Base-by-base conservation (phyloP, 2,113 vertebrate genomes). In the Paralichthys olivaceus region DNA sequence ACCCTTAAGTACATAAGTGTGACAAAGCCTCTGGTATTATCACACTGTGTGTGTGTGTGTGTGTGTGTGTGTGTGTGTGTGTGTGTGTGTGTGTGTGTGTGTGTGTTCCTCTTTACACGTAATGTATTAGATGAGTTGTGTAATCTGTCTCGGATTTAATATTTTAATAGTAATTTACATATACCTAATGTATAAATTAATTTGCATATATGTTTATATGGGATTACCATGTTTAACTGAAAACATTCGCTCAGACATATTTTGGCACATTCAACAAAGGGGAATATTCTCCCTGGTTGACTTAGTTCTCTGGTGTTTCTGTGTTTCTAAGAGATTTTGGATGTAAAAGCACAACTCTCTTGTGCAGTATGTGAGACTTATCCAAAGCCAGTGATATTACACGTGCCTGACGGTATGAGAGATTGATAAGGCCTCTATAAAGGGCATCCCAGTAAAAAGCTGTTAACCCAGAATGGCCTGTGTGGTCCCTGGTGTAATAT, bases 401-500 rank as follows among this genome's bases (percentile, higher is more conserved):
- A 77, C 70, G 77, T 77, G 84, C 69, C 81, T 64, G 83, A 74
- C 20, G 13, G 56, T 81, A 91, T 92, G 89, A 89, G 91, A 89
- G 88, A 93, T 92, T 93, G 89, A 93, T 90, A 89, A 89, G 82
- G 85, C 87, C 76, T 90, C 87, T 78, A 88, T 90, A 90, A 92
- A 91, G 90, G 91, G 83, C 88, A 92, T 91, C 81, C 79, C 89
- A 88, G 90, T 89, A 90, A 91, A 93, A 92, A 89, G 87, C 89
- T 91, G 89, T 92, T 93, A 92, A 92, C 91, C 91, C 85, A 87
- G 72, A 89, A 89, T 87, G 90, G 90, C 90, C 90, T 63, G 72
- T 69, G 81, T 77, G 79, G 76, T 92, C 92, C 90, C 92, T 67
- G 54, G 91, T 89, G 91, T 88, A 88, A 90, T 90, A 91, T 92